A percentile compares a stretch with the other conserved stretches of the same genome.
phyloP scores from a whole-genome alignment of 2,113 vertebrate genomes.

The Anthoscopus minutus region DNA sequence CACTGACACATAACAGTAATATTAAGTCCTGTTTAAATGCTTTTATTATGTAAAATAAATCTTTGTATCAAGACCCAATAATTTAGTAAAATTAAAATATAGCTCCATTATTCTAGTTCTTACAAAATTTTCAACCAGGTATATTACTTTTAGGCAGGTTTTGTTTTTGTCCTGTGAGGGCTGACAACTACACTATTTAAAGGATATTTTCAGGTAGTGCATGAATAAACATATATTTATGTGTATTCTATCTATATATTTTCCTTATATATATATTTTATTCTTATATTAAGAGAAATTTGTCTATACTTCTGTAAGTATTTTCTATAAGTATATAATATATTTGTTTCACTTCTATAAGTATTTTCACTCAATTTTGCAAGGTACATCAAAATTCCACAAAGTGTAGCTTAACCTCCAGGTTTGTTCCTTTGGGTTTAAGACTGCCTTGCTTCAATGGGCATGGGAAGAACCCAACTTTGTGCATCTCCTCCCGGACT shows the following conservation, averaged over 20 bases:
- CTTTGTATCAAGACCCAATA: conserved; percentile 59
- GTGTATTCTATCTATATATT: background rate
- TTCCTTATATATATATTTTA: background rate
- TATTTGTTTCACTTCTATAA: no score
- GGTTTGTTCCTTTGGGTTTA: background rate
- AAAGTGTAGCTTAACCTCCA: background rate
- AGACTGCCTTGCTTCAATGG: background rate
- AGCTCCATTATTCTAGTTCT: conserved; percentile 24
- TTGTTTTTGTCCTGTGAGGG: background rate
- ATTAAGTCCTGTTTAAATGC: conserved; percentile 68
- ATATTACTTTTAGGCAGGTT: conserved; percentile 41
- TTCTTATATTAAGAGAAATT: background rate
- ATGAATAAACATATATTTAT: background rate
- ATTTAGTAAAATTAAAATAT: conserved; percentile 64
- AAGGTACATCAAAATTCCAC: background rate
- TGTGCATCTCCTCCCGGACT: background rate
- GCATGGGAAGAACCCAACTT: background rate
- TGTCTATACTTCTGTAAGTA: background rate
- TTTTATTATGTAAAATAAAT: conserved; percentile 72
- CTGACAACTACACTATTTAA: background rate
- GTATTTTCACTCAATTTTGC: background rate
- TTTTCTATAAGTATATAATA: no score
- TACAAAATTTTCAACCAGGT: conserved; percentile 34
- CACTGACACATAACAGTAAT: conserved; percentile 68
- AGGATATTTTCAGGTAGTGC: background rate